Conservation (phyloP, 2,888 invertebrate species). For the Ypsolopha scabrella region DNA sequence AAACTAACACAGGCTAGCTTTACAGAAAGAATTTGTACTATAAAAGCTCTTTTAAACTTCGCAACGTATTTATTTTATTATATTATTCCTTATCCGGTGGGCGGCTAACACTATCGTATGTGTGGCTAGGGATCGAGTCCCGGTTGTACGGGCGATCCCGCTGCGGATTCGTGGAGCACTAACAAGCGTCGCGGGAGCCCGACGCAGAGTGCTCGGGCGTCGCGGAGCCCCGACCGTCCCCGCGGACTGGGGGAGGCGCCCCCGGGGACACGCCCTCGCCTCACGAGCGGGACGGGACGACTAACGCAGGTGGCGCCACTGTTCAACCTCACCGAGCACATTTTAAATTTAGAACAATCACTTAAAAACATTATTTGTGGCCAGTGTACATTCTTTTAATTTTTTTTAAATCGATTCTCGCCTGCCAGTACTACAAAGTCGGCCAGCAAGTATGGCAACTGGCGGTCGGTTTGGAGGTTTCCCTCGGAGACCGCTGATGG, state of each 20-base stretch:
- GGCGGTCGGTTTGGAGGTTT: conserved; percentile 24
- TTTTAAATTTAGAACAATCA: conserved; percentile 14
- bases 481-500: conserved; percentile 45
- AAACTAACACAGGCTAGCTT: too few species aligned
- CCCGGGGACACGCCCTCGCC: conserved; percentile 70
- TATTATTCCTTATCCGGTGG: too few species aligned
- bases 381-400: conserved; percentile 11
- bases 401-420: conserved; percentile 12
- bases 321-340: conserved; percentile 11
- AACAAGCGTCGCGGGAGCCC: conserved; percentile 69
- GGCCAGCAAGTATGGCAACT: conserved; percentile 3
- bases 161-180: conserved; percentile 69
- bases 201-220: conserved; percentile 63
- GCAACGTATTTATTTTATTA: too few species aligned
- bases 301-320: conserved; percentile 56
- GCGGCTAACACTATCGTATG: conserved; percentile 40
- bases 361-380: conserved; percentile 3
- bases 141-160: conserved; percentile 68
- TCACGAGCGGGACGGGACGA: conserved; percentile 61
- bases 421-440: too few species aligned
- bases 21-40: too few species aligned
- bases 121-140: conserved; percentile 62
- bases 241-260: conserved; percentile 66
- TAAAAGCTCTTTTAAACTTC: too few species aligned
- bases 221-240: conserved; percentile 67